Conservation (phyloP, 2,797 vertebrate genomes). For the Neoniphon sammara region DNA sequence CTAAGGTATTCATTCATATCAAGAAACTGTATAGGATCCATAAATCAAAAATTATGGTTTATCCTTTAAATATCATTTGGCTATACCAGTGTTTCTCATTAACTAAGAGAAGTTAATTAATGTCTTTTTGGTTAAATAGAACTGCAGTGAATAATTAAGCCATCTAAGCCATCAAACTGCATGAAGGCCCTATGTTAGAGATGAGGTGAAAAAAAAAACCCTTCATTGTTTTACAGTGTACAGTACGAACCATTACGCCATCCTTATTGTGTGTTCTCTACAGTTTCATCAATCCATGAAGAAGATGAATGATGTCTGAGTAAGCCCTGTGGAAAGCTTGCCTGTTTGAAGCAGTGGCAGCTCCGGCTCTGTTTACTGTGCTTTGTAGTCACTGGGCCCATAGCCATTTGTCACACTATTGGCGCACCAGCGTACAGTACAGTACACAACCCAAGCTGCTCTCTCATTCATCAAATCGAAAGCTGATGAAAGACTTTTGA, state of each 20-base stretch:
- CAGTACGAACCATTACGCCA: slow-evolving; percentile 45
- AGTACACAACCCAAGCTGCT: slow-evolving; percentile 45
- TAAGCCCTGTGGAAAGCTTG: slow-evolving; percentile 62
- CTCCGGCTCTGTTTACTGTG: slow-evolving; percentile 71
- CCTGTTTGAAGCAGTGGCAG: slow-evolving; percentile 59
- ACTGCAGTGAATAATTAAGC: background rate
- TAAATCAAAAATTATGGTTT: too few species aligned
- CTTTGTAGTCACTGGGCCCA: slow-evolving; percentile 74
- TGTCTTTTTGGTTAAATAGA: slow-evolving; percentile 5
- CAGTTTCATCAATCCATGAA: slow-evolving; percentile 75
- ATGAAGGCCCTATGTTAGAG: slow-evolving; percentile 24
- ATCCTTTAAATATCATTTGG: too few species aligned
- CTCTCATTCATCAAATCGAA: slow-evolving; percentile 74
- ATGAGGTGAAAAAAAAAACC: slow-evolving; percentile 15
- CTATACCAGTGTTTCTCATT: too few species aligned
- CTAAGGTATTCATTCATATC: too few species aligned
- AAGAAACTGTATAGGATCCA: too few species aligned
- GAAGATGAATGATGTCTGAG: slow-evolving; percentile 77
- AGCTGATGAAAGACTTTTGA: slow-evolving; percentile 66
- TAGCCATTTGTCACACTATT: slow-evolving; percentile 76
- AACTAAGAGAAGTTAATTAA: too few species aligned
- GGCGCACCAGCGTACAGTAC: slow-evolving; percentile 61
- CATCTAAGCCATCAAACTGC: background rate
- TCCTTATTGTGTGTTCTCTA: slow-evolving; percentile 64
- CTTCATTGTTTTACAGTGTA: slow-evolving; percentile 33